Base-by-base conservation (phyloP, 2,113 vertebrate species). In the Pollachius pollachius region DNA sequence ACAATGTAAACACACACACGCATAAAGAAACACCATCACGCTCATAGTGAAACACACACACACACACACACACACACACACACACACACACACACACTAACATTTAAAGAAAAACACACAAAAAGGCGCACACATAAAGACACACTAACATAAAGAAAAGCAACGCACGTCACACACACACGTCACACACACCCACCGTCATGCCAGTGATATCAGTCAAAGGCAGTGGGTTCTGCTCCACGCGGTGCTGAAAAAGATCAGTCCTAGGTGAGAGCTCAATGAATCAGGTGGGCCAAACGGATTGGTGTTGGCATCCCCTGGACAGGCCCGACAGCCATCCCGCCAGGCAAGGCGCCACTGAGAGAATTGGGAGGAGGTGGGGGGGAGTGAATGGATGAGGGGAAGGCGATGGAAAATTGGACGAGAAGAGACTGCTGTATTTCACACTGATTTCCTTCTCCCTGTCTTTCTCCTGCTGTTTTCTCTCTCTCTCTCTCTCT, bases 281-380 rank as follows among this genome's bases (percentile, higher is more conserved):
- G 84, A 89, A 81, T 83, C 81, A 79, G 78, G 79, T 67, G 67
- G 66, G 70, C 71, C 74, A 82, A 86, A 85, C 73, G 82, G 79
- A 82, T 88, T 69, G 73, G 83, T 80, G 69, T 75, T 83, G 75
- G 70, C 75, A 83, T 78, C 60, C 37, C 30, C 34, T 23, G 56
- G 37, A 70, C 72, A 75, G 62, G 69, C 77, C 72, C 70, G 68
- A 76, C 68, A 27, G 27, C 27, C 27, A 4, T 27, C 27, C 27
- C 68, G 71, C 65, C 52, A 65, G 67, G 64, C 64, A 34, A 57
- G 13, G 18, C 18, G 16, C 11, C 4, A 63, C 65, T 7, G 8
- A n/a, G 8, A 16, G 15, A 16, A 65, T 16, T 6, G 30, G 19
- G 63, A 17, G 30, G 37, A n/a, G n/a, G 34, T n/a, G n/a, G 12